These are phyloP conservation scores for Dufourea novaeangliae DNA, from an alignment of 1,140 invertebrate genomes.

Conservation along the genomic window DNA sequence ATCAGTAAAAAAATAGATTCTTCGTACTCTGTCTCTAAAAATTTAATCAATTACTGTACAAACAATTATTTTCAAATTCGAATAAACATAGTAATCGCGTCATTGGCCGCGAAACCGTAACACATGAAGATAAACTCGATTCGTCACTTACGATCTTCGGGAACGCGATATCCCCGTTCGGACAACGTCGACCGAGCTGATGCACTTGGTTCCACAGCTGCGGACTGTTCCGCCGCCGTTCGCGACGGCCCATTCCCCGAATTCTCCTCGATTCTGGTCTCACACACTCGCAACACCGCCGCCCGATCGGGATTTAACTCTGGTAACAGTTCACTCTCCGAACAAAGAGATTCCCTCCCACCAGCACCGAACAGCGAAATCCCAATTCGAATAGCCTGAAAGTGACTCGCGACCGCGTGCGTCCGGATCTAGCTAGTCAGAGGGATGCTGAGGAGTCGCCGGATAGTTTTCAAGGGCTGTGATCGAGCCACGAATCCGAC, in stretches of 20 bases:
- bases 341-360: constrained; percentile 36
- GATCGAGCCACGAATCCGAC: neutral
- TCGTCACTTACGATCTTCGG: constrained; percentile 40
- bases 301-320: constrained; percentile 27
- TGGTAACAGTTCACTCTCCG: constrained; percentile 48
- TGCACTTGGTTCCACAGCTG: constrained; percentile 22
- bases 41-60: too few relatives aligned
- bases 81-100: too few relatives aligned
- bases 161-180: neutral
- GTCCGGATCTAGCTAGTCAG: neutral
- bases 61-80: too few relatives aligned
- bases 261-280: constrained; percentile 33
- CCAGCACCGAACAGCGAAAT: neutral
- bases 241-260: constrained; percentile 29
- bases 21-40: too few relatives aligned
- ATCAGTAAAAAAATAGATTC: too few relatives aligned
- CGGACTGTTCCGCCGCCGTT: constrained; percentile 11
- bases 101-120: too few relatives aligned
- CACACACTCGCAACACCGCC: constrained; percentile 4
- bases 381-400: neutral
- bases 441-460: neutral
- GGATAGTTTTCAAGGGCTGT: neutral
- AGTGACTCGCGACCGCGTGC: constrained; percentile 7
- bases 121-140: neutral
- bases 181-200: constrained; percentile 35